These are phyloP conservation scores for Megaceryle alcyon DNA, from an alignment of 2,797 vertebrate species.

Conservation along the genomic window DNA sequence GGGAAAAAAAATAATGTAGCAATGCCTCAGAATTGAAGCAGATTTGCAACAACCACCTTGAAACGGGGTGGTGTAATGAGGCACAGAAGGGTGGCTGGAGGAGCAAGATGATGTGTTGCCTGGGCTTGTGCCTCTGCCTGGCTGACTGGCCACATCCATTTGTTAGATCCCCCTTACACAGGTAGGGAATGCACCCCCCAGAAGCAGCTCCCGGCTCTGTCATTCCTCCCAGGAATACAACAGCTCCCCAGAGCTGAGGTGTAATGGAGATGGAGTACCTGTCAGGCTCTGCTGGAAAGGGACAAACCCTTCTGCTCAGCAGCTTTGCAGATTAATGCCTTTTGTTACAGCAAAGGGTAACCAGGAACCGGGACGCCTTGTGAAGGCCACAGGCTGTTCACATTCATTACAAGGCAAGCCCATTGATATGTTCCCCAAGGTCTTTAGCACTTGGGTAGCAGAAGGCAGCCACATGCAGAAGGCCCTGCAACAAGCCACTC, in stretches of 20 bases:
- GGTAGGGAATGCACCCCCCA: not conserved
- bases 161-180: not conserved
- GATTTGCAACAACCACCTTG: accelerated
- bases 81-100: not conserved
- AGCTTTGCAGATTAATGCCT: not conserved
- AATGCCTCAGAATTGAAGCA: not conserved
- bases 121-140: not conserved
- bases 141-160: not conserved
- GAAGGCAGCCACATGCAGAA: not conserved
- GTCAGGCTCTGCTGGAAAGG: not conserved
- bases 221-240: not conserved
- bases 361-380: not conserved
- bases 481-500: accelerated
- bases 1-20: not conserved
- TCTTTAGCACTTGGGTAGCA: not conserved
- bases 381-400: not conserved
- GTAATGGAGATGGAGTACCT: not conserved
- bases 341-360: not conserved
- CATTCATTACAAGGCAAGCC: not conserved
- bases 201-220: not conserved
- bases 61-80: not conserved
- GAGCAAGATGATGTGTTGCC: not conserved
- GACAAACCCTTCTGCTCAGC: not conserved
- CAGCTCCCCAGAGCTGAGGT: not conserved
- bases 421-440: not conserved